Conservation (phyloP, 2,888 invertebrate genomes). For the Erebia epiphron region DNA sequence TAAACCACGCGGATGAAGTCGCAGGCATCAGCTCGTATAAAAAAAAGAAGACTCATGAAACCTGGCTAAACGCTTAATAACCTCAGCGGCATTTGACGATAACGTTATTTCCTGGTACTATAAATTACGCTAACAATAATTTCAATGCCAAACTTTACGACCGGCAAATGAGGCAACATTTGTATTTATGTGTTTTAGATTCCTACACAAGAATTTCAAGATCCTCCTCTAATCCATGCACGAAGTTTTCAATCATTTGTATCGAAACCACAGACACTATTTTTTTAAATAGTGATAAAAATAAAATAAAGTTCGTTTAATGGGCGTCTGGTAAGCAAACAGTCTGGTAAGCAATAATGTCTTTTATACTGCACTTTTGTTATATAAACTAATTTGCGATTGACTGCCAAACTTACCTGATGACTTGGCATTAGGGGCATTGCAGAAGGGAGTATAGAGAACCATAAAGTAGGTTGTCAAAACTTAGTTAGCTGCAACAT, state of each 20-base stretch:
- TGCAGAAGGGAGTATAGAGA: not conserved
- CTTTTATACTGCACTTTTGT: conserved; percentile 5
- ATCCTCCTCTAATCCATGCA: conserved; percentile 4
- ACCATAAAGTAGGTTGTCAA: not conserved
- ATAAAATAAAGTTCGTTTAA: not conserved
- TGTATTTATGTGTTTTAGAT: conserved; percentile 43
- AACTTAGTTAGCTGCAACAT: not conserved
- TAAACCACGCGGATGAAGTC: too few species aligned
- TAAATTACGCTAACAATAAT: conserved; percentile 66
- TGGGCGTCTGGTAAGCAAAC: not conserved
- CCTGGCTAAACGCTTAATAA: conserved; percentile 59
- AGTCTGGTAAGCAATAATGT: not conserved
- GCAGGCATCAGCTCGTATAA: too few species aligned
- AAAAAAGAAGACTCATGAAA: conserved; percentile 47
- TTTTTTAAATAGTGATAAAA: conserved; percentile 5
- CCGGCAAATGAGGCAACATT: conserved; percentile 61
- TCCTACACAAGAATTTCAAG: conserved; percentile 36
- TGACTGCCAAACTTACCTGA: conserved; percentile 2
- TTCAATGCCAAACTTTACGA: conserved; percentile 77
- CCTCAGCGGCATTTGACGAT: conserved; percentile 56
- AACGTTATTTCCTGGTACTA: conserved; percentile 71
- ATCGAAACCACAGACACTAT: conserved; percentile 4
- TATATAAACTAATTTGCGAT: conserved; percentile 1
- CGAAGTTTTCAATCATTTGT: conserved; percentile 13
- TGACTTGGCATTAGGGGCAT: not conserved